Evolutionary conservation across 1,140 invertebrate genomes (phyloP).

Genomic region (Panulirus ornatus): DNA sequence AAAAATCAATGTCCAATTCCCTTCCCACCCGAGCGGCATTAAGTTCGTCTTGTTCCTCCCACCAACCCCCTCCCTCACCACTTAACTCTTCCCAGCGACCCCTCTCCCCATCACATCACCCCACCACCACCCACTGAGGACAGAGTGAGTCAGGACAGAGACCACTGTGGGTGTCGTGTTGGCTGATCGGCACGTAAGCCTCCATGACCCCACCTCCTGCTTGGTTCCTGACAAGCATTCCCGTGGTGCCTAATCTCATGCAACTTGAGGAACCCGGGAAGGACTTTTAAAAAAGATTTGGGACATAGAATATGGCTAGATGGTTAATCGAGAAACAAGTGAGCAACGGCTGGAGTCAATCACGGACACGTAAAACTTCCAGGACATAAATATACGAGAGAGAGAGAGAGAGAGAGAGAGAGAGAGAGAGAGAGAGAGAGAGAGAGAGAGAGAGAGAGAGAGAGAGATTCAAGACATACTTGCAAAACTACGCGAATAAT

Average conservation of each 20-base stretch:
- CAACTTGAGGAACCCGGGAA: neutral
- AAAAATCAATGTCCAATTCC: no score
- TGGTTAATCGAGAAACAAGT: neutral
- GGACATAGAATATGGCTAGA: neutral
- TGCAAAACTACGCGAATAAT: no score
- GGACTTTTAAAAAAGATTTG: neutral
- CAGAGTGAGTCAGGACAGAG: no score
- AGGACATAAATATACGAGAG: neutral
- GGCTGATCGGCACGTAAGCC: no score
- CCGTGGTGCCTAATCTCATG: neutral
- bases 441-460: constrained; percentile 38
- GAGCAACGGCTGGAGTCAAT: neutral
- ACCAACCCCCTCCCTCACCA: no score
- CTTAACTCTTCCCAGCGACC: no score
- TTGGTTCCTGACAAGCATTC: neutral
- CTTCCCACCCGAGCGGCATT: no score
- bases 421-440: constrained; percentile 43
- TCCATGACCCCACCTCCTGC: no score
- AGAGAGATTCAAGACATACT: constrained; percentile 7
- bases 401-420: neutral
- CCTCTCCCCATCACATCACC: no score
- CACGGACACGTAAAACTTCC: neutral
- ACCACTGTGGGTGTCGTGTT: no score
- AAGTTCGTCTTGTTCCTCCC: no score
- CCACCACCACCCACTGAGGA: no score